Conservation (phyloP, 2,888 invertebrate genomes). For the Arge pagana region DNA sequence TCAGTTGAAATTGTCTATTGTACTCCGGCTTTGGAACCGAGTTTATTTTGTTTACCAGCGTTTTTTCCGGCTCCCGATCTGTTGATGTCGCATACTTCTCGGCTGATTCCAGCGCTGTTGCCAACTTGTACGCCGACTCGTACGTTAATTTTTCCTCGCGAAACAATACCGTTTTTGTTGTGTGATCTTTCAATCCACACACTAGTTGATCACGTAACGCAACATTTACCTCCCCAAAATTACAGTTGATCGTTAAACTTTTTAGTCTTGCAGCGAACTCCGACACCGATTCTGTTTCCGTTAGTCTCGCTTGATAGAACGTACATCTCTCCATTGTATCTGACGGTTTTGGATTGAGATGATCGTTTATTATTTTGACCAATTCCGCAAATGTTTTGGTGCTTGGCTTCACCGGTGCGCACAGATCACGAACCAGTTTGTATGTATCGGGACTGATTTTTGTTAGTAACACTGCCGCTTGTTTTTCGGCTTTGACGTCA, state of each 20-base stretch:
- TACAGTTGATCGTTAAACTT: constrained; percentile 27
- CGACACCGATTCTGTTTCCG: constrained; percentile 23
- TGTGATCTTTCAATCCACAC: constrained; percentile 20
- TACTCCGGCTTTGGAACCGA: constrained; percentile 20
- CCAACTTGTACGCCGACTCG: constrained; percentile 23
- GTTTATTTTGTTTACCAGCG: constrained; percentile 11
- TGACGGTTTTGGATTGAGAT: constrained; percentile 27
- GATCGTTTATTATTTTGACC: constrained; percentile 27
- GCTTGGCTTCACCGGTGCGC: constrained; percentile 28
- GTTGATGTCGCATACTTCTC: constrained; percentile 13
- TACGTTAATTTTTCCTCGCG: constrained; percentile 14
- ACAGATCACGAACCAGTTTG: constrained; percentile 25
- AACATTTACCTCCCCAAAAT: constrained; percentile 24
- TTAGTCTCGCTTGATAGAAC: constrained; percentile 28
- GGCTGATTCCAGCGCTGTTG: constrained; percentile 22
- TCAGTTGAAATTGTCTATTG: constrained; percentile 9
- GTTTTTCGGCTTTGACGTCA: constrained; percentile 17
- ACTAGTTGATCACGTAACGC: constrained; percentile 31
- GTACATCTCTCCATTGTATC: constrained; percentile 29
- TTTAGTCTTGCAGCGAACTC: constrained; percentile 27
- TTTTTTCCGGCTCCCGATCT: background rate
- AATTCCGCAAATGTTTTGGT: constrained; percentile 25
- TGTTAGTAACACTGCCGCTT: constrained; percentile 26
- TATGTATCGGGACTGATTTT: constrained; percentile 26
- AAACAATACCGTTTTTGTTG: constrained; percentile 20